Conservation (phyloP, 2,113 vertebrate species). For the Vanacampus margaritifer region DNA sequence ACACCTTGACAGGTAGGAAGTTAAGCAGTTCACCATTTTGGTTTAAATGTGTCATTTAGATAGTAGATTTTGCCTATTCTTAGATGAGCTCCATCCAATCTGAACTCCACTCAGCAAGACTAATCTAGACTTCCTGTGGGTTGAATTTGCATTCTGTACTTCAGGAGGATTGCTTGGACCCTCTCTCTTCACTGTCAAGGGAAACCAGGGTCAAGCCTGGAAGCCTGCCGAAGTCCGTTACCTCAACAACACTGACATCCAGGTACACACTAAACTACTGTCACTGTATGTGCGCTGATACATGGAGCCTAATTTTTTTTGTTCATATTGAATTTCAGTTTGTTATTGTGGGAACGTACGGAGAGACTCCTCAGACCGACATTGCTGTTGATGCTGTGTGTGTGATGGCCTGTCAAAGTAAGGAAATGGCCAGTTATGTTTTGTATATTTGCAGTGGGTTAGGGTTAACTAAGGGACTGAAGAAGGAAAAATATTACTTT, state of each 20-base stretch:
- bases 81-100: neutral
- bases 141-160: neutral
- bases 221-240: slow-evolving; percentile 53
- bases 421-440: slow-evolving; percentile 9
- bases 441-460: neutral
- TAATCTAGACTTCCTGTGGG: neutral
- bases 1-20: slow-evolving; percentile 58
- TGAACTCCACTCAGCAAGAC: neutral
- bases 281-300: neutral
- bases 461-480: too few relatives aligned
- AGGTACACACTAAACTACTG: slow-evolving; percentile 46
- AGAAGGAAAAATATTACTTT: too few relatives aligned
- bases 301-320: neutral
- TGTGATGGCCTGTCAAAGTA: slow-evolving; percentile 70
- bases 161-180: slow-evolving; percentile 54
- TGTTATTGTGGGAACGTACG: slow-evolving; percentile 72
- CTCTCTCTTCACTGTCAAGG: slow-evolving; percentile 56
- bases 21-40: neutral
- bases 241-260: slow-evolving; percentile 32
- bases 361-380: slow-evolving; percentile 68
- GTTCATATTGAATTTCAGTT: slow-evolving; percentile 66
- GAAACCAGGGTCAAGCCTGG: slow-evolving; percentile 70
- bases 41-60: neutral
- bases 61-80: neutral
- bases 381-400: slow-evolving; percentile 79